phyloP scores from a whole-genome alignment of 2,888 invertebrate species.

The Ectropis crepuscularia region DNA sequence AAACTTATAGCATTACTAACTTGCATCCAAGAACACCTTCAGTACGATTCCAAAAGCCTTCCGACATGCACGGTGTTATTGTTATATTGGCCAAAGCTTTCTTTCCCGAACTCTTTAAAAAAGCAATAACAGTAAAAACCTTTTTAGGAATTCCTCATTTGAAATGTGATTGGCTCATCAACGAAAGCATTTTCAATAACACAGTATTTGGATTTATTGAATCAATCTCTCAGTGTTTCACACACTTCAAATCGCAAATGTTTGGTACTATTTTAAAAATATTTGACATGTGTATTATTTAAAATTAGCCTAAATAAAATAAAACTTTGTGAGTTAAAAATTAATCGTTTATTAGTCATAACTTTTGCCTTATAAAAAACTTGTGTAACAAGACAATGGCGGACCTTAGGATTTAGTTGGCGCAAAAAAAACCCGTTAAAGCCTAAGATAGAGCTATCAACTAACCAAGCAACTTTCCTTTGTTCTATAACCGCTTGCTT shows the following conservation, averaged over 20 bases:
- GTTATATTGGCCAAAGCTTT: constrained; percentile 22
- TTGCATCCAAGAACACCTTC: constrained; percentile 7
- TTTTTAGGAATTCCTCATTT: constrained; percentile 17
- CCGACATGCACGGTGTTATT: constrained; percentile 9
- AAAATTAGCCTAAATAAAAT: constrained; percentile 2
- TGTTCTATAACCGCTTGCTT: no score
- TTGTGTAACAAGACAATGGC: not conserved
- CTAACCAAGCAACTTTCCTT: no score
- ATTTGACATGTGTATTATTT: not conserved
- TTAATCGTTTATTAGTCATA: constrained; percentile 13
- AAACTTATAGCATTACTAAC: constrained; percentile 35
- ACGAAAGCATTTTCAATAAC: constrained; percentile 34
- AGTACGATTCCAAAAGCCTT: constrained; percentile 1
- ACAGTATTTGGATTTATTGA: constrained; percentile 12
- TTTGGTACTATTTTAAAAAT: constrained; percentile 10
- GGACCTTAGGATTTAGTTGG: no score
- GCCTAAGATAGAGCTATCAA: no score
- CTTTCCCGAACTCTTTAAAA: constrained; percentile 20
- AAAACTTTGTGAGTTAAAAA: constrained; percentile 3
- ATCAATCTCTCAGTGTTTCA: constrained; percentile 15
- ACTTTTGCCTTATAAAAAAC: constrained; percentile 10
- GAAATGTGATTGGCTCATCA: constrained; percentile 14
- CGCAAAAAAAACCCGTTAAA: no score
- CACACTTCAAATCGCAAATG: constrained; percentile 12
- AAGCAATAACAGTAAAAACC: constrained; percentile 11